Percentiles rank a stretch among this genome's conserved stretches.
These are phyloP conservation scores for Bovichtus variegatus DNA, from an alignment of 2,797 vertebrate species.

Conservation along the genomic window DNA sequence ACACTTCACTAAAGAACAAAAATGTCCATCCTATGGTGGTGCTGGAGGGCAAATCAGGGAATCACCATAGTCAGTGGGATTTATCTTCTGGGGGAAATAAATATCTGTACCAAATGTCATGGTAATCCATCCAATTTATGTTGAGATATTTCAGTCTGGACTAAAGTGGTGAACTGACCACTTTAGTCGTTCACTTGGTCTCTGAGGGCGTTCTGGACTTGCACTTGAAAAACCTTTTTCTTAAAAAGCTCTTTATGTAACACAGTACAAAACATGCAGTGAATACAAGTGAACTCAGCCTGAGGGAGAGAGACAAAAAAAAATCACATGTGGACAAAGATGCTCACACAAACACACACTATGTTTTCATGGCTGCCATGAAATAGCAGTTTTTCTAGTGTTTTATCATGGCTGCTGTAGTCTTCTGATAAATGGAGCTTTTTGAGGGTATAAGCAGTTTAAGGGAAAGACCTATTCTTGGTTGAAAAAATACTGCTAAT, in stretches of 20 bases:
- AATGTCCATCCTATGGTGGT: no score
- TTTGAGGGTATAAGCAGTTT: not conserved
- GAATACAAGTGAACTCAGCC: not conserved
- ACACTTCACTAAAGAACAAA: no score
- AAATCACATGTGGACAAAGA: not conserved
- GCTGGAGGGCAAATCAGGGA: not conserved
- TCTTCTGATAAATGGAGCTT: not conserved
- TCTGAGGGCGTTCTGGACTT: not conserved
- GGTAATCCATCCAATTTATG: not conserved
- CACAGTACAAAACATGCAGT: not conserved
- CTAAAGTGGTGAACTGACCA: not conserved
- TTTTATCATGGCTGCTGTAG: not conserved
- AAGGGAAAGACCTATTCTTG: not conserved
- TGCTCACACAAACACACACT: not conserved
- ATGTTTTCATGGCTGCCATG: not conserved
- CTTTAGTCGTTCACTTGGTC: not conserved
- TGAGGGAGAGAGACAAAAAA: not conserved
- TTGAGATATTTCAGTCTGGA: not conserved
- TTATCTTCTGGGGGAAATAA: not conserved
- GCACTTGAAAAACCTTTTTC: not conserved
- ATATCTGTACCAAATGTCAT: not conserved
- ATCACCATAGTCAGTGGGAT: not conserved
- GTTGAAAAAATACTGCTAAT: not conserved
- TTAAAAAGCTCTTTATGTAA: constrained; percentile 1
- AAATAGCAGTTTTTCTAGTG: not conserved